phyloP scores from a whole-genome alignment of 2,113 vertebrate species.

The Corythornis cristatus region DNA sequence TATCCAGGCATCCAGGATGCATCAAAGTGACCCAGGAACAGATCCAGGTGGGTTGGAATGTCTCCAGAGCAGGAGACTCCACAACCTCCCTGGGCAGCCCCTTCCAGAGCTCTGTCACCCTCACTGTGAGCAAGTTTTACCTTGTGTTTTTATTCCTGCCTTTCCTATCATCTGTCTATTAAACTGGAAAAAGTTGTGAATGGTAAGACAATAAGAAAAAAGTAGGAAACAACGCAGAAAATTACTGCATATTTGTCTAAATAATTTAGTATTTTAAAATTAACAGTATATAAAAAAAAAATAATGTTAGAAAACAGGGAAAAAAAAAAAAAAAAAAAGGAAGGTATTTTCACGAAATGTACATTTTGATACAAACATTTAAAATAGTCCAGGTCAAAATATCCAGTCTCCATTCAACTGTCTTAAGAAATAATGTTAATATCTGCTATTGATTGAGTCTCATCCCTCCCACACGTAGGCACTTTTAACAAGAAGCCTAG shows the following conservation, averaged over 20 bases:
- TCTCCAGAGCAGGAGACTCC: too few species aligned
- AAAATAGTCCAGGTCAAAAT: background rate
- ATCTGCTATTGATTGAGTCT: background rate
- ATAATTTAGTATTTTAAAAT: background rate
- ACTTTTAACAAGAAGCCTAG: background rate
- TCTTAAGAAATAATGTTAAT: background rate
- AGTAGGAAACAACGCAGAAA: background rate
- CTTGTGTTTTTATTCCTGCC: background rate
- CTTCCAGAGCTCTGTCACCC: too few species aligned
- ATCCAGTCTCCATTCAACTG: background rate
- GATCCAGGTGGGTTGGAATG: too few species aligned
- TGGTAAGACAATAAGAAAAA: background rate
- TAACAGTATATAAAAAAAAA: background rate
- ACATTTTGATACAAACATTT: background rate
- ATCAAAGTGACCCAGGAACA: too few species aligned
- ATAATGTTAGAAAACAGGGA: background rate
- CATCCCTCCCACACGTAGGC: accelerated
- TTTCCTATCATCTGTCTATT: background rate
- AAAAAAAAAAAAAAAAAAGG: background rate
- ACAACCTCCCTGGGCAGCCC: too few species aligned
- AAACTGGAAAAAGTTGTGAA: background rate
- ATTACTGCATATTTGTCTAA: background rate
- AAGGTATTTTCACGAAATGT: background rate
- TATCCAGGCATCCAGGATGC: too few species aligned
- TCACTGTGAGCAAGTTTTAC: too few species aligned